Conservation (phyloP, 64 coral and sea anemone species). For the Acropora tenuis region DNA sequence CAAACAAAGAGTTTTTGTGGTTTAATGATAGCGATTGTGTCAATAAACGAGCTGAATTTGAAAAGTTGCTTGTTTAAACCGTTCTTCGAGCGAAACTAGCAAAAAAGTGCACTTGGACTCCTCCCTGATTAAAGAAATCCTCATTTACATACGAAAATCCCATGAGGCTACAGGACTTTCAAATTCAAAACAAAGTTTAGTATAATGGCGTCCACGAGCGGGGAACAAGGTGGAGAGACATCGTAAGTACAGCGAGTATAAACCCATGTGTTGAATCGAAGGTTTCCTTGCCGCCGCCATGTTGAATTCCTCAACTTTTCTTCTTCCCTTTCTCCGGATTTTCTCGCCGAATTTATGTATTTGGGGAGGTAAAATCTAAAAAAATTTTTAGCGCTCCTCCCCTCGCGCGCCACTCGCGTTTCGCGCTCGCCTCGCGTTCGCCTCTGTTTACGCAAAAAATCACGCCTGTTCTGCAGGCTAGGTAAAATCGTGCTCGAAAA, state of each 20-base stretch:
- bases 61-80: not conserved
- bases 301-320: not conserved
- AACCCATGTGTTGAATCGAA: constrained; percentile 1
- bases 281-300: not conserved
- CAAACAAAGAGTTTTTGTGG: not conserved
- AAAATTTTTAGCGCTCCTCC: too few species aligned
- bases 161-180: not conserved
- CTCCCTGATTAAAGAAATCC: not conserved
- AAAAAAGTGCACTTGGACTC: not conserved
- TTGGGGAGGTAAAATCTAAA: not conserved
- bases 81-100: not conserved
- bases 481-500: not conserved
- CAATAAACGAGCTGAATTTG: not conserved
- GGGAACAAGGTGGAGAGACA: not conserved
- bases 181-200: constrained; percentile 10
- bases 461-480: too few species aligned
- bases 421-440: too few species aligned
- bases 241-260: not conserved
- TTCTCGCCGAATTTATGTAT: not conserved
- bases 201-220: not conserved
- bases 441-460: too few species aligned
- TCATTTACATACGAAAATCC: not conserved
- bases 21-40: not conserved
- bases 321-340: not conserved
- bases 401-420: too few species aligned